phyloP scores from a whole-genome alignment of 2,797 vertebrate genomes.

The Otus scops region DNA sequence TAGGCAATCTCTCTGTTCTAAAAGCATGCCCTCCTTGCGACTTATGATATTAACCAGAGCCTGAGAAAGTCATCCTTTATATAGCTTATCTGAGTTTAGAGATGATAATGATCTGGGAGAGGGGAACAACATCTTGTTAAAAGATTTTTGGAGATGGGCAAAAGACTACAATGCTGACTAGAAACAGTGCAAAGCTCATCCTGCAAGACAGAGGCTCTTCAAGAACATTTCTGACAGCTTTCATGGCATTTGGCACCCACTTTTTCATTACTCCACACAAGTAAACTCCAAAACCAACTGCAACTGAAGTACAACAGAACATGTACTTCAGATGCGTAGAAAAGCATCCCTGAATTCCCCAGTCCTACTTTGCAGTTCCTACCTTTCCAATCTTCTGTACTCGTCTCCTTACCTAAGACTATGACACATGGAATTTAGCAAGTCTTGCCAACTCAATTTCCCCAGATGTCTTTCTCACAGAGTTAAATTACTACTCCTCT shows the following conservation, averaged over 20 bases:
- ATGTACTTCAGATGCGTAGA: not conserved
- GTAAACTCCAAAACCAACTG: not conserved
- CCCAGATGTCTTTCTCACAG: not conserved
- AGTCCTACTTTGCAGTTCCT: not conserved
- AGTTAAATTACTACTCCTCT: not conserved
- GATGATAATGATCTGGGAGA: not conserved
- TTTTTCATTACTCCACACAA: not conserved
- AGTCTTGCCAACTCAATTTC: not conserved
- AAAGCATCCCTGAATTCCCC: not conserved
- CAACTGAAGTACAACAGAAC: not conserved
- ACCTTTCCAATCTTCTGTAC: not conserved
- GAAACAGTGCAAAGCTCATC: not conserved
- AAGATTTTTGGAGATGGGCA: not conserved
- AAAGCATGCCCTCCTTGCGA: not conserved
- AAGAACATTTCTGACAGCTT: not conserved
- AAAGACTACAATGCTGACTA: not conserved
- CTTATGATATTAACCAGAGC: not conserved
- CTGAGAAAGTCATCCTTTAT: not conserved
- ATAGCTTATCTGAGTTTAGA: not conserved
- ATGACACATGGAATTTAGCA: not conserved
- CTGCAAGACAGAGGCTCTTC: not conserved
- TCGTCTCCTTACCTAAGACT: not conserved
- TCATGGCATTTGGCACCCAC: not conserved
- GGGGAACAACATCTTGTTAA: not conserved
- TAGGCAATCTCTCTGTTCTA: not conserved